These are phyloP conservation scores for Drosophila hawaiiensis DNA, from an alignment of 2,888 invertebrate species.

Conservation along the genomic window DNA sequence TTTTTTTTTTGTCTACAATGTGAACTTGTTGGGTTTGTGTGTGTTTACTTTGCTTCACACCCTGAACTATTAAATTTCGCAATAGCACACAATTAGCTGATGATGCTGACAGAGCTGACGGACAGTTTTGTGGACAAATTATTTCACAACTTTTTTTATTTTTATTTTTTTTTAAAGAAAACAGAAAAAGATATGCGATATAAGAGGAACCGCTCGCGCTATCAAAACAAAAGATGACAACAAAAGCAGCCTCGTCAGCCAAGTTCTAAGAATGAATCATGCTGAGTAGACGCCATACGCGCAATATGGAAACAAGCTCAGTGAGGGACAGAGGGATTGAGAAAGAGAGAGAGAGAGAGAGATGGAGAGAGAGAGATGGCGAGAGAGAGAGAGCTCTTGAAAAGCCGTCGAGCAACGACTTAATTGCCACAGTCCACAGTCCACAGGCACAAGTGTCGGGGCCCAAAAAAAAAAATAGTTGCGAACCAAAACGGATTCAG, in stretches of 20 bases:
- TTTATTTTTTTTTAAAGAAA: constrained; percentile 1
- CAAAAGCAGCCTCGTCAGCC: constrained; percentile 68
- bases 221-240: constrained; percentile 71
- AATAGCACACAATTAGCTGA: constrained; percentile 55
- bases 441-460: constrained; percentile 52
- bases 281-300: constrained; percentile 64
- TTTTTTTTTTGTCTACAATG: constrained; percentile 2
- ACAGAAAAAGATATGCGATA: constrained; percentile 10
- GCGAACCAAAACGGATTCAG: constrained; percentile 31
- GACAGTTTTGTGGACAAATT: constrained; percentile 32
- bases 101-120: constrained; percentile 40
- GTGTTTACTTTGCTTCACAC: constrained; percentile 42
- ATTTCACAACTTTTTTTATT: constrained; percentile 41
- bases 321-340: neutral
- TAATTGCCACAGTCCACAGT: constrained; percentile 48
- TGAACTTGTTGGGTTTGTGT: constrained; percentile 11
- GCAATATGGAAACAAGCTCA: constrained; percentile 33
- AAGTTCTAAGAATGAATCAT: constrained; percentile 76
- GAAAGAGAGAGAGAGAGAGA: constrained; percentile 4
- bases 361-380: neutral
- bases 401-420: constrained; percentile 51
- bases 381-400: constrained; percentile 20
- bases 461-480: constrained; percentile 52
- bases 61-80: constrained; percentile 56
- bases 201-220: constrained; percentile 41